A percentile compares a stretch with the other conserved stretches of the same genome.
phyloP scores from a whole-genome alignment of 2,113 vertebrate genomes.

The Vulpes vulpes region DNA sequence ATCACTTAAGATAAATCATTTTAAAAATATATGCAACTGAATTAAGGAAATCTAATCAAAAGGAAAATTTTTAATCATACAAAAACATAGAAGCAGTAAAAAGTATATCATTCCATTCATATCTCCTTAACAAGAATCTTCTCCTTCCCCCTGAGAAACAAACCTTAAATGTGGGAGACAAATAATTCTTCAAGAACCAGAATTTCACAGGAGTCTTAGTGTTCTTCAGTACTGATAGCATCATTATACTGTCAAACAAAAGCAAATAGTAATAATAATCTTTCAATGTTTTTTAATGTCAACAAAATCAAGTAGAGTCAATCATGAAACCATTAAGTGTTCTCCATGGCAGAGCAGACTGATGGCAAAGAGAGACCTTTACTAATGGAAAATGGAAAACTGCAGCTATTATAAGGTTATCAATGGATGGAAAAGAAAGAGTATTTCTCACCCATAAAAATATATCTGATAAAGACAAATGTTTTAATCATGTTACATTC shows the following conservation, averaged over 20 bases:
- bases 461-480: not conserved
- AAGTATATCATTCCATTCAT: not conserved
- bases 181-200: slow-evolving; percentile 99
- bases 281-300: slow-evolving; percentile 53
- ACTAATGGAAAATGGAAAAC: not conserved
- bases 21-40: not conserved
- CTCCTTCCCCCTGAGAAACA: slow-evolving; percentile 72
- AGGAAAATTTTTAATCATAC: not conserved
- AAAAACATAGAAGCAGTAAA: not conserved
- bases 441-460: not conserved
- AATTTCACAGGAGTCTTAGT: slow-evolving; percentile 98
- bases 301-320: slow-evolving; percentile 39
- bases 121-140: slow-evolving; percentile 15
- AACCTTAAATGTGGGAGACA: slow-evolving; percentile 99
- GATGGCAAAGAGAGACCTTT: not conserved
- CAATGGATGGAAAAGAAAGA: not conserved
- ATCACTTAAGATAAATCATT: not conserved
- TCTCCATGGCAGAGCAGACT: not conserved
- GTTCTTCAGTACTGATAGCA: slow-evolving; percentile 98
- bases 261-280: slow-evolving; percentile 43
- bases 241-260: slow-evolving; percentile 95
- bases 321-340: not conserved
- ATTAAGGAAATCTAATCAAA: not conserved
- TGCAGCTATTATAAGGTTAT: not conserved
- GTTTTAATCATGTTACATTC: not conserved